Evolutionary conservation across 2,797 vertebrate genomes (phyloP), one percentile per base, ranked within the genome.

Genomic region (Sebastes matsubarae): DNA sequence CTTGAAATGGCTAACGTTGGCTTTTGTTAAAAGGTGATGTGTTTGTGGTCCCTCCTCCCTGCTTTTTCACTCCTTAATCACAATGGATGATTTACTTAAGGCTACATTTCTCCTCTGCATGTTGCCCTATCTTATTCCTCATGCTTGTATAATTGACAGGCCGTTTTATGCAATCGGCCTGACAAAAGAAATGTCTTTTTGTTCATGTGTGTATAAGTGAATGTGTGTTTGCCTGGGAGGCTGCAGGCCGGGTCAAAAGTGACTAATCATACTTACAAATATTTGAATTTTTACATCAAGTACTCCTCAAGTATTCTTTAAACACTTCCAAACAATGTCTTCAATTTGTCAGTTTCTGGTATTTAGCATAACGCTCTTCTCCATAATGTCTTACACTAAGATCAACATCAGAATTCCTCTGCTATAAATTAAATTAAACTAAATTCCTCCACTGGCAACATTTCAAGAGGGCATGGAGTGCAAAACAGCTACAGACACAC

Each of bases 21-120:
- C 30, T 68, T 87, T 86, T 84, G 74, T 91, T 89, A 89, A 90
- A 91, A 88, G 80, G 87, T 88, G 74, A 90, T 86, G 79, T 79
- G 87, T 93, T 91, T 81, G 83, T 57, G 81, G 77, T 81, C 82
- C 82, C 68, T 80, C 64, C 67, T 72, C 80, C 57, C 61, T 27
- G 74, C 52, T 70, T 54, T 52, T 87, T 76, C 60, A 59, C 50
- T 68, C 57, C 27, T 80, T 71, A 68, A 64, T 50, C 64, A 46
- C 66, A 34, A 29, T 75, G 14, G 69, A 73, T 77, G 73, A 86
- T 82, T 85, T 76, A 87, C 77, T 69, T 24, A 25, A 68, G 24
- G 70, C 55, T 58, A 36, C 55, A 68, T 80, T 80, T 77, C 29
- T 75, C 36, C 72, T 14, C 38, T 68, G 57, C 66, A 67, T 68